Evolutionary conservation across 1,140 invertebrate species (phyloP), one percentile per base, ranked within the genome.

Genomic region (Lordiphosa clarofinis): DNA sequence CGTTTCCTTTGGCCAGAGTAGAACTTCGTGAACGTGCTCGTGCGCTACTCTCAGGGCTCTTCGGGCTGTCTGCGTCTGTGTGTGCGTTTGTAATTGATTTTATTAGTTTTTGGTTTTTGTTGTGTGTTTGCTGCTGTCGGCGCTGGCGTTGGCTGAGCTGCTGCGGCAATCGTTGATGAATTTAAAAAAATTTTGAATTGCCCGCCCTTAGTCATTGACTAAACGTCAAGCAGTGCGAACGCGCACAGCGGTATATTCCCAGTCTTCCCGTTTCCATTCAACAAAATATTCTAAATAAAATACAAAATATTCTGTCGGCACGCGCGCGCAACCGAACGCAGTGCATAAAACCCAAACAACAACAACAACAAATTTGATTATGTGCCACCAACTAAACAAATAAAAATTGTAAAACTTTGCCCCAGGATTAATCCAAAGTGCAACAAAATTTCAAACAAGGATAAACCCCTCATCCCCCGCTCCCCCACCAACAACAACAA

Each of bases 101-200:
- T 87, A 87, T 87, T 81, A 86, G 75, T 87, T 87, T 75, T 82
- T 73, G 68, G 82, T 82, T 82, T 86, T 79, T 86, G 74, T 81
- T 81, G 67, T 74, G 65, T 76, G 81, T 87, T 79, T 87, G 82
- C 71, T 58, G 71, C 75, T 60, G 75, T 65, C 71, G 61, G 46
- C 49, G 75, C 38, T 54, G 66, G 38, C 65, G 65, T 24, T 15
- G 39, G 6, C 50, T 33, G 72, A 9, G 63, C 52, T 55, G 73
- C 68, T 24, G 63, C 49, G 9, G 55, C 55, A 56, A 39, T 62
- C 52, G 56, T 67, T 75, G 78, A 86, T 87, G 86, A 87, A 81
- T 87, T 87, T 86, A 73, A 87, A 87, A 87, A 81, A 86, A 81
- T 87, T 87, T 87, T 87, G 86, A 87, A 87, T 87, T 78, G 73